Conservation (phyloP, 1,140 invertebrate species). For the Euura lappo region DNA sequence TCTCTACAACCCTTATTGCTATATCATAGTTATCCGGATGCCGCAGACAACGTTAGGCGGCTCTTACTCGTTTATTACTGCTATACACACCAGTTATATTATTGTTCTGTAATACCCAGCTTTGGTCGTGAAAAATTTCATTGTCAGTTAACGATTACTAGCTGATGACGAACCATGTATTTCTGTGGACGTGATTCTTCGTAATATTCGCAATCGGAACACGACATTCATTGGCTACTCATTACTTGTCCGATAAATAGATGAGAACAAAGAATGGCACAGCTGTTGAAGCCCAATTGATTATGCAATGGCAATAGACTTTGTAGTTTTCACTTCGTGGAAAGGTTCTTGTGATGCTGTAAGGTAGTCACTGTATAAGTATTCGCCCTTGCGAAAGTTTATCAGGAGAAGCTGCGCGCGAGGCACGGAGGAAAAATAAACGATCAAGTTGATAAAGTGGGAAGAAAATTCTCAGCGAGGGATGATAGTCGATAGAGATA, state of each 20-base stretch:
- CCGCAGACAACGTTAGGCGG: neutral
- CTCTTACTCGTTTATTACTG: neutral
- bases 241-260: too few relatives aligned
- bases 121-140: neutral
- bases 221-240: too few relatives aligned
- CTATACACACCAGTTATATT: neutral
- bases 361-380: neutral
- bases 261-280: too few relatives aligned
- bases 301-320: neutral
- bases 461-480: neutral
- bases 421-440: slow-evolving; percentile 2
- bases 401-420: neutral
- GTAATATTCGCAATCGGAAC: too few relatives aligned
- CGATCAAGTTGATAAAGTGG: neutral
- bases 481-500: neutral
- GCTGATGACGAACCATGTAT: too few relatives aligned
- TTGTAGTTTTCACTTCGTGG: neutral
- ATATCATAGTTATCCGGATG: neutral
- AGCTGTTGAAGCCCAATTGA: too few relatives aligned
- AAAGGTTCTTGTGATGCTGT: neutral
- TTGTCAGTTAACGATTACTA: too few relatives aligned
- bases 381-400: neutral
- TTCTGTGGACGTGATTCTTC: too few relatives aligned
- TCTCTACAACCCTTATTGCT: neutral
- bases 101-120: neutral